Evolutionary conservation across 2,888 invertebrate species (phyloP).

Genomic region (Agrochola lota): DNA sequence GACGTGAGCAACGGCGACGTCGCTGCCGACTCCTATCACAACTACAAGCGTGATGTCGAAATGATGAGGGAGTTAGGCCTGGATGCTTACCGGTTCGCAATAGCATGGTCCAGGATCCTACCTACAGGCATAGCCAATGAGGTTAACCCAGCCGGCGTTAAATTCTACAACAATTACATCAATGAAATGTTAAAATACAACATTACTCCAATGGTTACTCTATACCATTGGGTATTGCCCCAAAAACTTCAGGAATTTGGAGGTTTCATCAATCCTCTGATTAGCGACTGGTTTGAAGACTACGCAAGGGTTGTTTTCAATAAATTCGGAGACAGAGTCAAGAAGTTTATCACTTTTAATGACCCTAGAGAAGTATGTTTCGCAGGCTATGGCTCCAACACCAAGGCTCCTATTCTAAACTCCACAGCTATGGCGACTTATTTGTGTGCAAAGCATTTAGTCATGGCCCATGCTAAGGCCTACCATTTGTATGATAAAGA

Average conservation of each 20-base stretch:
- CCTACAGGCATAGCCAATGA: slow-evolving; percentile 88
- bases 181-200: slow-evolving; percentile 90
- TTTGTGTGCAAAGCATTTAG: slow-evolving; percentile 84
- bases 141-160: slow-evolving; percentile 90
- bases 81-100: slow-evolving; percentile 89
- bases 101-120: slow-evolving; percentile 91
- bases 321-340: slow-evolving; percentile 87
- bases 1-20: slow-evolving; percentile 89
- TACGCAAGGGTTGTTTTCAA: slow-evolving; percentile 84
- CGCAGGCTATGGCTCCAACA: slow-evolving; percentile 81
- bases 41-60: slow-evolving; percentile 89
- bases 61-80: slow-evolving; percentile 84
- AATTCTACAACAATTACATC: slow-evolving; percentile 92
- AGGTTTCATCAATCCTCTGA: slow-evolving; percentile 84
- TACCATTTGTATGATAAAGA: slow-evolving; percentile 81
- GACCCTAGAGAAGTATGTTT: slow-evolving; percentile 85
- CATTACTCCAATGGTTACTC: slow-evolving; percentile 91
- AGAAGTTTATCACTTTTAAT: slow-evolving; percentile 91
- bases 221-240: slow-evolving; percentile 90
- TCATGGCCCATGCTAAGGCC: slow-evolving; percentile 89
- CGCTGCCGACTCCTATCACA: slow-evolving; percentile 90
- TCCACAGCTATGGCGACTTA: slow-evolving; percentile 85
- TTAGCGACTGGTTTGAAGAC: slow-evolving; percentile 85
- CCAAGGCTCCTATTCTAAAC: slow-evolving; percentile 77
- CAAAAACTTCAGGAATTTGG: slow-evolving; percentile 88